Evolutionary conservation across 35 echinoderm and acorn worm species (phyloP), one percentile per base, ranked within the genome.

Genomic region (Ophiothrix spiculata): DNA sequence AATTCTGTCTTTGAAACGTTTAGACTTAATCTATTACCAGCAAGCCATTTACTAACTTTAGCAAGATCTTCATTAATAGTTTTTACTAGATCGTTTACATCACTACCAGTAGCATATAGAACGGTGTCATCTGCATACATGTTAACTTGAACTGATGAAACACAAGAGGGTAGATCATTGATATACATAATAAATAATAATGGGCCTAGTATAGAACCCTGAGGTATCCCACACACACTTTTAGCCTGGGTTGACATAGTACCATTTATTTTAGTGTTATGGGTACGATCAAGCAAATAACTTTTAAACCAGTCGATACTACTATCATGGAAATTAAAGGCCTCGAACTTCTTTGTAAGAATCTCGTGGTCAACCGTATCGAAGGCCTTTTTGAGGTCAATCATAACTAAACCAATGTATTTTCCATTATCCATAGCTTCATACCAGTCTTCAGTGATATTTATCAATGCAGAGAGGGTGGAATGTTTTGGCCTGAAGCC

Each of bases 371-470:
- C 34, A 6, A 81, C 60, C 2, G 80, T 81, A 21, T 49, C 80
- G 34, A 81, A 81, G 4, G 80, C 80, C 34, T n/a, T 81, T 81
- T 46, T 56, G 42, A 82, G 28, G 41, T 82, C 80, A 16, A 82
- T n/a, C 42, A 82, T 82, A 36, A 39, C 46, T 38, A 82, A 10
- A 2, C 80, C 80, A 82, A 82, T 82, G 46, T 54, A 56, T 32
- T 82, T 82, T 16, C 80, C 80, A 16, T 82, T 82, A 56, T 56
- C 39, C 46, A 82, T 82, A 54, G 12, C 80, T 54, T 82, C 28
- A 54, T 56, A 82, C 80, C 80, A 82, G 32, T 82, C 25, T 82
- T 82, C 80, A 33, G 80, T 82, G 36, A 82, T 82, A 56, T 82
- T 82, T 38, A 56, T 56, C 35, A 79, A 35, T 37, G 41, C 25